Base-by-base conservation (phyloP, 2,888 invertebrate genomes). In the Epicampocera succincta region DNA sequence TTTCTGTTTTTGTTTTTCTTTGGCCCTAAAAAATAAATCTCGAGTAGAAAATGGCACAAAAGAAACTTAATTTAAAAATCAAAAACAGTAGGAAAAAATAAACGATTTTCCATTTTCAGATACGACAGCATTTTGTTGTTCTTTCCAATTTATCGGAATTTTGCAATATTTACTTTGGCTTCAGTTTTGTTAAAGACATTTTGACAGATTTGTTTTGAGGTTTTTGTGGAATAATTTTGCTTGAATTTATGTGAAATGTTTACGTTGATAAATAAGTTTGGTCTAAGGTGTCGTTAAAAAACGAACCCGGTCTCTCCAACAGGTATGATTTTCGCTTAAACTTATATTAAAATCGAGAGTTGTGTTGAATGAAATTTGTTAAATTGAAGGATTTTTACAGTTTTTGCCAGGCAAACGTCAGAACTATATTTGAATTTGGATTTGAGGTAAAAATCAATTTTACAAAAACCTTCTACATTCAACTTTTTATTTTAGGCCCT, bases 61-160 rank as follows among this genome's bases (percentile, higher is more conserved):
- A 50, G 58, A 56, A 66, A 75, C 48, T 68, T 44, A 50, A 75
- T 68, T 75, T 76, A 52, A 76, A 74, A 76, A 68, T 60, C 60
- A 61, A 66, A 66, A 48, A 58, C 40, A 58, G 48, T 58, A 58
- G 38, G 58, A 44, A 56, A 21, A 21, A 17, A 46, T 54, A 63
- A 33, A 33, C 3, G 5, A 48, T 61, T 44, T 56, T 56, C 1
- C 52, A 25, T 25, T 44, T 42, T 42, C 58, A 38, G 38, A 56
- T 29, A 42, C n/a, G 50, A 50, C 25, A 33, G 33, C 9, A 33
- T 33, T 33, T 33, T 33, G 11, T 56, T 52, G 17, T 38, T 65
- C 12, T 13, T 13, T 15, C n/a, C 12, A 21, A 63, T 63, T 54
- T 38, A 65, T 25, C 15, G 46, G 56, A 48, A 52, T 56, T 15